Conservation (phyloP, 2,797 vertebrate genomes). For the Amphiprion clarkii region DNA sequence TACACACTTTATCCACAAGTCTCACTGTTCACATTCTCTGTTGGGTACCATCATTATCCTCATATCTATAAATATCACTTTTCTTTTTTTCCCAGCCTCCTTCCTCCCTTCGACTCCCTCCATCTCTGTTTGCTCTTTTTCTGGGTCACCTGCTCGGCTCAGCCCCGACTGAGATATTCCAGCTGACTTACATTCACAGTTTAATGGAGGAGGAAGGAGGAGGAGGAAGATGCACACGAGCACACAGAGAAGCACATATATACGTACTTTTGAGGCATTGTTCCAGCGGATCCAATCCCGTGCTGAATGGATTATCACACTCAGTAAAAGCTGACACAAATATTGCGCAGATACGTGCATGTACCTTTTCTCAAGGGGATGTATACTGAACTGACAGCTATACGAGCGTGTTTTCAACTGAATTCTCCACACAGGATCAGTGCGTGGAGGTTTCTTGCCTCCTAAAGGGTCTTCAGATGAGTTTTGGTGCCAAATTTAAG, state of each 20-base stretch:
- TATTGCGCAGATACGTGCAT: conserved; percentile 19
- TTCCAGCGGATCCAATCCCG: conserved; percentile 39
- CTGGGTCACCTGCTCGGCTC: conserved; percentile 84
- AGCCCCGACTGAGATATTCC: conserved; percentile 75
- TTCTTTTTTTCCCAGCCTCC: conserved; percentile 22
- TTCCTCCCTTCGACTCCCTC: conserved; percentile 46
- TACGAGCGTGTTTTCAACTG: background rate
- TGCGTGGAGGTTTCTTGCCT: conserved; percentile 5
- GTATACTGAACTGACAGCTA: conserved; percentile 4
- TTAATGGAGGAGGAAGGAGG: conserved; percentile 34
- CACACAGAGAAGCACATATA: background rate
- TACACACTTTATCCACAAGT: conserved; percentile 55
- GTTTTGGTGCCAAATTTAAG: conserved; percentile 12
- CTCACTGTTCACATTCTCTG: conserved; percentile 64
- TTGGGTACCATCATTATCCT: conserved; percentile 79
- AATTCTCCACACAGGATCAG: conserved; percentile 2
- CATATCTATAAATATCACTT: conserved; percentile 85
- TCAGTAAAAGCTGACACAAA: conserved; percentile 55
- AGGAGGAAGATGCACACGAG: background rate
- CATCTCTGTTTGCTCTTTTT: conserved; percentile 77
- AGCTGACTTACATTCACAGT: conserved; percentile 72
- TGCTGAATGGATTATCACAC: conserved; percentile 64
- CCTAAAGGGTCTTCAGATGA: background rate
- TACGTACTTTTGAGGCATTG: conserved; percentile 30
- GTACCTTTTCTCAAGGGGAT: conserved; percentile 23